Conservation (phyloP, 2,113 vertebrate genomes). For the Beaufortia kweichowensis region DNA sequence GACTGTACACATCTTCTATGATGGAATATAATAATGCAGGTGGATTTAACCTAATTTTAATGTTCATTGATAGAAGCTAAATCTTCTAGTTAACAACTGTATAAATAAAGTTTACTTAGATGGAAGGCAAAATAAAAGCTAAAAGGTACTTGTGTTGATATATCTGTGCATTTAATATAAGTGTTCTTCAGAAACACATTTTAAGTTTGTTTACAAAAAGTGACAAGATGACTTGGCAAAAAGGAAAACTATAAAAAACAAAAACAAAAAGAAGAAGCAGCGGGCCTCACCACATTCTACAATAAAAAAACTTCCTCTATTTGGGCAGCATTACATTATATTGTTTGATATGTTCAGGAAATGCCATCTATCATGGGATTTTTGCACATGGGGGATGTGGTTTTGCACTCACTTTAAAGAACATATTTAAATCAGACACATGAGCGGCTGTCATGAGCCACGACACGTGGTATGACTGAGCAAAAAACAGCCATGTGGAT, state of each 20-base stretch:
- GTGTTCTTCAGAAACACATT: not conserved
- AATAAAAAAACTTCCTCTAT: constrained; percentile 64
- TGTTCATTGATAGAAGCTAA: not conserved
- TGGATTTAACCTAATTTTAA: not conserved
- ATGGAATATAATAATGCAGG: not conserved
- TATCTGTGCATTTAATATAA: constrained; percentile 1
- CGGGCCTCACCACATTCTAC: constrained; percentile 6
- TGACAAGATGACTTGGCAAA: constrained; percentile 70
- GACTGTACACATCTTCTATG: no score
- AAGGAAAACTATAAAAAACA: constrained; percentile 44
- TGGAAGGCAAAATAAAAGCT: no score
- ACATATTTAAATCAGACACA: constrained; percentile 1
- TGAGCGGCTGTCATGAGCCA: constrained; percentile 13
- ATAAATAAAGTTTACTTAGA: no score
- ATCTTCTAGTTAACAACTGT: not conserved
- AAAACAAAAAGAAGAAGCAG: not conserved
- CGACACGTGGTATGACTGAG: constrained; percentile 17
- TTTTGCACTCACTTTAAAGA: constrained; percentile 41
- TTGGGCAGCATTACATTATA: constrained; percentile 61
- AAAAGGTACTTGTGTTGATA: not conserved
- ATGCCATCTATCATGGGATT: constrained; percentile 59
- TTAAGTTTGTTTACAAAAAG: constrained; percentile 10
- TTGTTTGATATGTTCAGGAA: constrained; percentile 62
- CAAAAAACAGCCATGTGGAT: constrained; percentile 7
- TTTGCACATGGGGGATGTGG: constrained; percentile 41